These are phyloP conservation scores for Labeo calbasu DNA, from an alignment of 2,797 vertebrate genomes.

Conservation along the genomic window DNA sequence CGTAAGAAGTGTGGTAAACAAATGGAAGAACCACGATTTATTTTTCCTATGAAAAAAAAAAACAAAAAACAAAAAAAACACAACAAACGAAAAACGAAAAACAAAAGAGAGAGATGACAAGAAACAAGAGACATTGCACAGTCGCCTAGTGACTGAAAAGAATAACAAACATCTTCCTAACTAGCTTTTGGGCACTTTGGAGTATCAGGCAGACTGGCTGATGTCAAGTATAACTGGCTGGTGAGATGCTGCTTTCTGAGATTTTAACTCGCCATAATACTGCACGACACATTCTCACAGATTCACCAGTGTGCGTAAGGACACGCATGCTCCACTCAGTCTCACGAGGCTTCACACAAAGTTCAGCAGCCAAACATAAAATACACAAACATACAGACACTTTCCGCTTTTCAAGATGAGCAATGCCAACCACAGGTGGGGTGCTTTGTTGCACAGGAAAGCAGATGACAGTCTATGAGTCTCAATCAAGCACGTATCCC, in stretches of 20 bases:
- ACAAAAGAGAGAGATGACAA: neutral
- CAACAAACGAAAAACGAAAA: no score
- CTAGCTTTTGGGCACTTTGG: slow-evolving; percentile 74
- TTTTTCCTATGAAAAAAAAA: slow-evolving; percentile 56
- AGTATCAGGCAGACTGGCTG: slow-evolving; percentile 68
- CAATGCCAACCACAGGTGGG: slow-evolving; percentile 27
- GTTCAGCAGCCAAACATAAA: slow-evolving; percentile 39
- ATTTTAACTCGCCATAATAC: slow-evolving; percentile 68
- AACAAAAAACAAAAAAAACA: neutral
- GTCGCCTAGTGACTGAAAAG: slow-evolving; percentile 73
- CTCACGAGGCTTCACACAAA: slow-evolving; percentile 30
- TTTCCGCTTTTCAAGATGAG: slow-evolving; percentile 26
- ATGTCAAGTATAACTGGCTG: slow-evolving; percentile 65
- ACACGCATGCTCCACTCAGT: slow-evolving; percentile 37
- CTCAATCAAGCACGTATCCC: slow-evolving; percentile 60
- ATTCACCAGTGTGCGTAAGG: slow-evolving; percentile 42
- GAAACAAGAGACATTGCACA: slow-evolving; percentile 52
- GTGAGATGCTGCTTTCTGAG: slow-evolving; percentile 54
- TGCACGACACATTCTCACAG: slow-evolving; percentile 69
- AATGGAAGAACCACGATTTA: slow-evolving; percentile 53
- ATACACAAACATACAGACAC: slow-evolving; percentile 9
- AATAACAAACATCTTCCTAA: slow-evolving; percentile 56
- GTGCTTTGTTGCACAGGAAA: slow-evolving; percentile 41
- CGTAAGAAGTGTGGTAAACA: slow-evolving; percentile 62
- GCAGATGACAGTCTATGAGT: slow-evolving; percentile 7